Conservation (phyloP, 2,888 invertebrate species). For the Chrysotoxum bicinctum region DNA sequence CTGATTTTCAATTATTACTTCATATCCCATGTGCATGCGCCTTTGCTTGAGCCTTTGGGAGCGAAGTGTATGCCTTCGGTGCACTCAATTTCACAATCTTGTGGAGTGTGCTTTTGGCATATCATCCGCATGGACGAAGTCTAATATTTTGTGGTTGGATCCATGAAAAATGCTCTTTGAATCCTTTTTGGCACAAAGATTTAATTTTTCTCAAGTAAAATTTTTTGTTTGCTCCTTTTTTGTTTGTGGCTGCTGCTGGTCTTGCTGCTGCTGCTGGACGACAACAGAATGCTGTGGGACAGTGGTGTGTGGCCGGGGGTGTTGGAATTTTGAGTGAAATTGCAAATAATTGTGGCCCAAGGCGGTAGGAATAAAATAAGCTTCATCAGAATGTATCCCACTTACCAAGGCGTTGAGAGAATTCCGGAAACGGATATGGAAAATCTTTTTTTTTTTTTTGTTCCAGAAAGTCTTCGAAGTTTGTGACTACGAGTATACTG, state of each 20-base stretch:
- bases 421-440: slow-evolving; percentile 14
- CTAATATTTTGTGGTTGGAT: slow-evolving; percentile 31
- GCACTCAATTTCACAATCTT: slow-evolving; percentile 56
- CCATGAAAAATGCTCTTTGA: slow-evolving; percentile 13
- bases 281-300: background rate
- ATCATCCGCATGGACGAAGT: slow-evolving; percentile 19
- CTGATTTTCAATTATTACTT: slow-evolving; percentile 51
- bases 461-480: background rate
- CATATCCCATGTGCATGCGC: slow-evolving; percentile 16
- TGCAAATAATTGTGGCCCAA: slow-evolving; percentile 20
- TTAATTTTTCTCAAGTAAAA: slow-evolving; percentile 6
- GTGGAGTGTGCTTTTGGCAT: slow-evolving; percentile 43
- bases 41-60: background rate
- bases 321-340: slow-evolving; percentile 30
- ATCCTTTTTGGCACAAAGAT: slow-evolving; percentile 4
- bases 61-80: slow-evolving; percentile 37
- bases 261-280: background rate
- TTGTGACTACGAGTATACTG: background rate
- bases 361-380: background rate
- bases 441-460: background rate
- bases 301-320: background rate
- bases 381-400: background rate
- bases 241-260: background rate
- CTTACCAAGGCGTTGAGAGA: slow-evolving; percentile 10
- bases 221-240: slow-evolving; percentile 10